Conservation (phyloP, 2,113 vertebrate species). For the Proteles cristata region DNA sequence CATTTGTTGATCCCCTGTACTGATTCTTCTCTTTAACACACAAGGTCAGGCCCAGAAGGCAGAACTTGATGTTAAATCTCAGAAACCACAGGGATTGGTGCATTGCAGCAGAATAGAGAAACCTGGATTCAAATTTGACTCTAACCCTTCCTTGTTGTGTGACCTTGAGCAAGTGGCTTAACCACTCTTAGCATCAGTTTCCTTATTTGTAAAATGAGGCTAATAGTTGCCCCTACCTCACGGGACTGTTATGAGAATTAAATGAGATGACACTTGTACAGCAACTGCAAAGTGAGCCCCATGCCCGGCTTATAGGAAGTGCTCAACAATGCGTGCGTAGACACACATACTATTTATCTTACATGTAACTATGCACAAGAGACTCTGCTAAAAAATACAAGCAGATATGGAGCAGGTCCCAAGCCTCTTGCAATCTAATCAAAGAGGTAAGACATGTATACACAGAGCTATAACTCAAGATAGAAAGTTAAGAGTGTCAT, state of each 20-base stretch:
- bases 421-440: background rate
- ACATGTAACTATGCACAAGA: background rate
- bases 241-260: background rate
- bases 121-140: background rate
- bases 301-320: background rate
- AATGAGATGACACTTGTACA: background rate
- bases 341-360: background rate
- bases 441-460: background rate
- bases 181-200: background rate
- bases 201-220: background rate
- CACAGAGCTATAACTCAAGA: background rate
- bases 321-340: background rate
- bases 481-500: background rate
- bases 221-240: background rate
- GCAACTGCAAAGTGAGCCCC: background rate
- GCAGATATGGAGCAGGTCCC: background rate
- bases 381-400: background rate
- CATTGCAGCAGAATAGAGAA: background rate
- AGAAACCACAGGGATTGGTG: background rate
- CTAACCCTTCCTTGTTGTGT: background rate
- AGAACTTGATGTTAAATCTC: background rate
- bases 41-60: background rate
- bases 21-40: background rate
- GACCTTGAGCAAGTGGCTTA: conserved; percentile 4
- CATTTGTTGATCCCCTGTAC: background rate